Evolutionary conservation across 2,113 vertebrate genomes (phyloP).

Genomic region (Amazona vittata): DNA sequence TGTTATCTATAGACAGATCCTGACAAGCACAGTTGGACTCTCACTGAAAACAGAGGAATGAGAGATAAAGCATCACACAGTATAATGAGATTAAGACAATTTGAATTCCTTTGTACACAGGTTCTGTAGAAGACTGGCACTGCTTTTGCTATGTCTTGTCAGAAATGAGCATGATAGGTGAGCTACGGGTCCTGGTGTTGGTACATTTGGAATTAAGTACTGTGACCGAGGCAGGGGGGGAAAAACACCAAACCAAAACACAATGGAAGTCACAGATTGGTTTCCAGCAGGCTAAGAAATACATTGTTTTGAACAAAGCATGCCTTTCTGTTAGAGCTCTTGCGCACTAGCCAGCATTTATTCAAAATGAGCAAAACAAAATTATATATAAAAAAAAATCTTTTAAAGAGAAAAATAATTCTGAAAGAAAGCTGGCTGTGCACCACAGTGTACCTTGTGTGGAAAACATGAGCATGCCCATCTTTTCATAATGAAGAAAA

Average conservation of each 20-base stretch:
- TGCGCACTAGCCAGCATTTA: not conserved
- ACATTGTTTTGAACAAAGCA: not conserved
- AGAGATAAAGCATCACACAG: not conserved
- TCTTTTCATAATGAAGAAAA: not conserved
- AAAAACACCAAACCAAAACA: not conserved
- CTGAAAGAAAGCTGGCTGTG: not conserved
- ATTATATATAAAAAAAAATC: not conserved
- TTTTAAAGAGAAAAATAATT: not conserved
- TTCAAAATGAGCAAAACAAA: not conserved
- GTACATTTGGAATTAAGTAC: not conserved
- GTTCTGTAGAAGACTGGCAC: not conserved
- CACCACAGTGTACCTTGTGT: not conserved
- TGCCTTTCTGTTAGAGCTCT: not conserved
- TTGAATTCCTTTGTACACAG: not conserved
- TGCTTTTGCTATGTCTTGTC: not conserved
- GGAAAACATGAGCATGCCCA: not conserved
- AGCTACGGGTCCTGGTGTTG: not conserved
- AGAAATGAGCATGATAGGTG: not conserved
- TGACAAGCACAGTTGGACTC: constrained; percentile 30
- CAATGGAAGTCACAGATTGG: not conserved
- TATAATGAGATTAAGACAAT: not conserved
- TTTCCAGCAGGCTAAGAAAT: not conserved
- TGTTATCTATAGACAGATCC: not conserved
- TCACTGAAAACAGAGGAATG: not conserved
- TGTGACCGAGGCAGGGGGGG: not conserved